Evolutionary conservation across 2,797 vertebrate species (phyloP).

Genomic region (Takifugu ocellatus): DNA sequence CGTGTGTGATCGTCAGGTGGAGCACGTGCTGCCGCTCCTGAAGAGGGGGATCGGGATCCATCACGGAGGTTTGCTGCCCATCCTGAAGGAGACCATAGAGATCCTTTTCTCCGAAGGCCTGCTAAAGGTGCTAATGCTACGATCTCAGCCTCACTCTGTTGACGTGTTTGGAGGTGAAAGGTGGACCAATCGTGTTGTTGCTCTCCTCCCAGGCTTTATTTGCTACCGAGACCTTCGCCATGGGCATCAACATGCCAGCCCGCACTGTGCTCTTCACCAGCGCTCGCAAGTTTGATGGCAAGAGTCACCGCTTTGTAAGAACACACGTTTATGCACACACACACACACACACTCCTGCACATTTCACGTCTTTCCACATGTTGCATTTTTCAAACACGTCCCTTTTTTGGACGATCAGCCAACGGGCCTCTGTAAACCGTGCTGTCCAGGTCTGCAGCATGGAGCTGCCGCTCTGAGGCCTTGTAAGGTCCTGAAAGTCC

Average conservation of each 20-base stretch:
- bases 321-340: not conserved
- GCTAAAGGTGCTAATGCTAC: constrained; percentile 80
- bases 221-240: constrained; percentile 96
- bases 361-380: not conserved
- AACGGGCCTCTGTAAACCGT: not conserved
- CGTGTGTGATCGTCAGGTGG: constrained; percentile 78
- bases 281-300: constrained; percentile 95
- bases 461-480: constrained; percentile 29
- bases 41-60: constrained; percentile 97
- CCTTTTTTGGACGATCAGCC: not conserved
- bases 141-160: too few relatives aligned
- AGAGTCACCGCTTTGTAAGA: constrained; percentile 95
- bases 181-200: too few relatives aligned
- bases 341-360: constrained; percentile 1
- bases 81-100: constrained; percentile 97
- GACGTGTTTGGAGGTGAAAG: too few relatives aligned
- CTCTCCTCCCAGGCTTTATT: constrained; percentile 83
- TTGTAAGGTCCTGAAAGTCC: constrained; percentile 53
- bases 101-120: constrained; percentile 97
- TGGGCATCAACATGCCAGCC: constrained; percentile 99
- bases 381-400: too few relatives aligned
- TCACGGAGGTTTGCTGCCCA: constrained; percentile 93
- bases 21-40: constrained; percentile 94
- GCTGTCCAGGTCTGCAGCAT: constrained; percentile 12
- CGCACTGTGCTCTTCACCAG: constrained; percentile 97